phyloP scores from a whole-genome alignment of 2,113 vertebrate species.

The Paratilapia polleni region DNA sequence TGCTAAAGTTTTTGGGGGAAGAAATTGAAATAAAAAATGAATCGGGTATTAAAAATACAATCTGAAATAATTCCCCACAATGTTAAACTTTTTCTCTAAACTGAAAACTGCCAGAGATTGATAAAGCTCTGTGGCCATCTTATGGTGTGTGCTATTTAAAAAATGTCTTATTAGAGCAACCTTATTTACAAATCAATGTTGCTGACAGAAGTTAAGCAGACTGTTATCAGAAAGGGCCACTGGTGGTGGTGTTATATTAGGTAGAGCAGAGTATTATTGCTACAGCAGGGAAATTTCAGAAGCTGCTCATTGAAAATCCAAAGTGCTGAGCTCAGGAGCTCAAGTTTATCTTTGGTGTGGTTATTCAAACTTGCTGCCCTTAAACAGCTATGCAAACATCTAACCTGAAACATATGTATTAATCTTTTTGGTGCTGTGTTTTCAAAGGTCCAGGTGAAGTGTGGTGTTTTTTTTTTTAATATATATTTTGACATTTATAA shows the following conservation, averaged over 20 bases:
- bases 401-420: not conserved
- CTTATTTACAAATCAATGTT: conserved; percentile 10
- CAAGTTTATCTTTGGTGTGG: conserved; percentile 29
- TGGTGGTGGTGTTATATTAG: not conserved
- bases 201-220: not conserved
- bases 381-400: conserved; percentile 2
- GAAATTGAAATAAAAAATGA: not conserved
- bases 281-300: not conserved
- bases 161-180: conserved; percentile 1
- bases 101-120: not conserved
- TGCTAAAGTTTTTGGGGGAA: not conserved
- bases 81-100: not conserved
- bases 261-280: not conserved
- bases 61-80: not conserved
- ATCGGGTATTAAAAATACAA: not conserved
- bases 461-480: not conserved
- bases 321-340: not conserved
- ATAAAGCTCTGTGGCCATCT: not conserved
- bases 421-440: not conserved
- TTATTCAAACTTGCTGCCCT: conserved; percentile 18
- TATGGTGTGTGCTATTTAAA: not conserved
- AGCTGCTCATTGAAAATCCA: not conserved
- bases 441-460: not conserved
- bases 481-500: not conserved
- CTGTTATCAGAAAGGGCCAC: conserved; percentile 22